phyloP scores from a whole-genome alignment of 1,140 invertebrate species.

The Eufriesea mexicana region DNA sequence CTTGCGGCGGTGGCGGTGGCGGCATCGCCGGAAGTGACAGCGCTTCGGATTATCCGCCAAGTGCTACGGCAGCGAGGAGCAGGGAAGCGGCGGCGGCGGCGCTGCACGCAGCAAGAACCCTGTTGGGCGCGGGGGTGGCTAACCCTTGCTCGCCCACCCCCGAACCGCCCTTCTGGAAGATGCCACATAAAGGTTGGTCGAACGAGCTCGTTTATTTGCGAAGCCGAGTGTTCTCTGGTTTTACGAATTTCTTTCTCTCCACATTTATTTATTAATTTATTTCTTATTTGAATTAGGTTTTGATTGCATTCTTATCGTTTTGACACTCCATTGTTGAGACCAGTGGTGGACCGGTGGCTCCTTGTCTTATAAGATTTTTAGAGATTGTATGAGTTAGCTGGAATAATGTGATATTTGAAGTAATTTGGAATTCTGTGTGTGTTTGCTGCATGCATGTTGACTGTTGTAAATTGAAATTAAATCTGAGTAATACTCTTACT shows the following conservation, averaged over 20 bases:
- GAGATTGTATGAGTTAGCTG: too few relatives aligned
- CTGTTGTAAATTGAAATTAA: too few relatives aligned
- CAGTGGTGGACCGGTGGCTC: neutral
- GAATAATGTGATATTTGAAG: too few relatives aligned
- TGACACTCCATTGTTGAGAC: too few relatives aligned
- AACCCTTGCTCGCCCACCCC: slow-evolving; percentile 83
- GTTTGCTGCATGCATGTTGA: too few relatives aligned
- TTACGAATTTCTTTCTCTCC: too few relatives aligned
- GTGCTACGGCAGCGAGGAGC: slow-evolving; percentile 80
- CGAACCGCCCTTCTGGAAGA: slow-evolving; percentile 84
- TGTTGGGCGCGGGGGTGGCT: slow-evolving; percentile 83
- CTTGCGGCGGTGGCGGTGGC: slow-evolving; percentile 75
- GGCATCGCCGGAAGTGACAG: slow-evolving; percentile 79
- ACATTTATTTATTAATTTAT: neutral
- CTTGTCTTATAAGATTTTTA: neutral
- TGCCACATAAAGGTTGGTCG: slow-evolving; percentile 84
- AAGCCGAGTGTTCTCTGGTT: neutral
- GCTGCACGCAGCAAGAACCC: slow-evolving; percentile 83
- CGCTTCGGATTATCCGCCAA: slow-evolving; percentile 81
- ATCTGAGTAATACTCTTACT: too few relatives aligned
- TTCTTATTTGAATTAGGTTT: neutral
- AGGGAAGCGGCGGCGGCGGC: slow-evolving; percentile 82
- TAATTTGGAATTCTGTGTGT: too few relatives aligned
- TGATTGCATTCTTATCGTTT: neutral
- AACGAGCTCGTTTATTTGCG: slow-evolving; percentile 27